phyloP scores from a whole-genome alignment of 1,140 invertebrate species.

The Anastrepha obliqua region DNA sequence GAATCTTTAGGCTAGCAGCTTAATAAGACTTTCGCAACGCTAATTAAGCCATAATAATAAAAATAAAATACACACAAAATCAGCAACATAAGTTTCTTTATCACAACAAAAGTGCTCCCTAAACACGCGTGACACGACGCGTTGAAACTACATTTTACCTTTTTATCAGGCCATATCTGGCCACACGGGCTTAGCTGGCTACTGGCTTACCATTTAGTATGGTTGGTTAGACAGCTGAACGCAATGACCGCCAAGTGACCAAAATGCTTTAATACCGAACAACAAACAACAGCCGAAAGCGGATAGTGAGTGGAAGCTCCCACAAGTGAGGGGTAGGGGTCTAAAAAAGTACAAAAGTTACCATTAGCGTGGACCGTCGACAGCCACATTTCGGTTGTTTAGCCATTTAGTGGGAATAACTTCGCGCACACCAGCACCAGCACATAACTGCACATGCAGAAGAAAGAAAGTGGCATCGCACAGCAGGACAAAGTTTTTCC shows the following conservation, averaged over 20 bases:
- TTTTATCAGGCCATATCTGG: conserved; percentile 24
- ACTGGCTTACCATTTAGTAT: not conserved
- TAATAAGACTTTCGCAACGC: not conserved
- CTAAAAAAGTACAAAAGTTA: not conserved
- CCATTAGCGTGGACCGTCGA: not conserved
- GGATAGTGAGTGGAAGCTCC: not conserved
- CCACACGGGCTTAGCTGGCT: conserved; percentile 4
- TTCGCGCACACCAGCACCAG: not conserved
- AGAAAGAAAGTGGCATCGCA: not conserved
- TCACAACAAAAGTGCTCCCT: not conserved
- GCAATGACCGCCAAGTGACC: conserved; percentile 44
- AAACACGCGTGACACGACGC: conserved; percentile 41
- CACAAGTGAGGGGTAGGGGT: not conserved
- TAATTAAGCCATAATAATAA: not conserved
- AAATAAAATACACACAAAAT: not conserved
- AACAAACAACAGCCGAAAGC: not conserved
- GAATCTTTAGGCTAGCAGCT: not conserved
- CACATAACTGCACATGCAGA: not conserved
- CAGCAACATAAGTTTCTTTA: not conserved
- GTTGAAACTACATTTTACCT: conserved; percentile 19
- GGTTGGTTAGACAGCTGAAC: conserved; percentile 23
- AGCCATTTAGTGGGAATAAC: conserved; percentile 25
- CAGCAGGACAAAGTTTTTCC: conserved; percentile 40
- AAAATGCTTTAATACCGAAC: conserved; percentile 37
- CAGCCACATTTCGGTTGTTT: conserved; percentile 15